Evolutionary conservation across 2,113 vertebrate genomes (phyloP).

Genomic region (Galemys pyrenaicus): DNA sequence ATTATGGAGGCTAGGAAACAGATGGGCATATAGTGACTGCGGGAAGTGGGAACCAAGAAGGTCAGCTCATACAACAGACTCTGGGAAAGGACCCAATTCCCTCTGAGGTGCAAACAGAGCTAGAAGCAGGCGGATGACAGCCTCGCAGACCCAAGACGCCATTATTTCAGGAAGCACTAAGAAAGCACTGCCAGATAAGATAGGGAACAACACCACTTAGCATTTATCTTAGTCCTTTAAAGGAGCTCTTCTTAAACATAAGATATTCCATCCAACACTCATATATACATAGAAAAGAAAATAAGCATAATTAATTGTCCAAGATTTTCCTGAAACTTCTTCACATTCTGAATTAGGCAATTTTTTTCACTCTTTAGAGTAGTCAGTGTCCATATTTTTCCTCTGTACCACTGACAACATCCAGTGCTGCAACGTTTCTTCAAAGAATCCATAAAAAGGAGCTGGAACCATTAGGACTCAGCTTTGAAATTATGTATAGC

Average conservation of each 20-base stretch:
- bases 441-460: slow-evolving; percentile 36
- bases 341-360: background rate
- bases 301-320: slow-evolving; percentile 46
- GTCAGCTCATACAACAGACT: slow-evolving; percentile 43
- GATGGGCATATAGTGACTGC: background rate
- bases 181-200: slow-evolving; percentile 18
- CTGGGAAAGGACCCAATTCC: slow-evolving; percentile 38
- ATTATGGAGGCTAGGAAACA: slow-evolving; percentile 41
- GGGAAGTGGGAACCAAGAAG: slow-evolving; percentile 1
- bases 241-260: background rate
- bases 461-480: background rate
- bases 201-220: background rate
- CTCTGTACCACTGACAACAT: slow-evolving; percentile 4
- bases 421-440: slow-evolving; percentile 16
- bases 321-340: slow-evolving; percentile 41
- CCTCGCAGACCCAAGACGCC: slow-evolving; percentile 20
- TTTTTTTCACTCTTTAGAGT: background rate
- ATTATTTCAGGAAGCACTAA: slow-evolving; percentile 24
- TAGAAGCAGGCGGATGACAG: background rate
- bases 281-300: slow-evolving; percentile 40
- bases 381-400: background rate
- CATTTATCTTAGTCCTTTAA: slow-evolving; percentile 41
- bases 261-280: slow-evolving; percentile 21
- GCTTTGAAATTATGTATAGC: slow-evolving; percentile 45
- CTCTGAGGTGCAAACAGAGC: background rate